phyloP scores from a whole-genome alignment of 2,888 invertebrate genomes.

The Xiphydria camelus region DNA sequence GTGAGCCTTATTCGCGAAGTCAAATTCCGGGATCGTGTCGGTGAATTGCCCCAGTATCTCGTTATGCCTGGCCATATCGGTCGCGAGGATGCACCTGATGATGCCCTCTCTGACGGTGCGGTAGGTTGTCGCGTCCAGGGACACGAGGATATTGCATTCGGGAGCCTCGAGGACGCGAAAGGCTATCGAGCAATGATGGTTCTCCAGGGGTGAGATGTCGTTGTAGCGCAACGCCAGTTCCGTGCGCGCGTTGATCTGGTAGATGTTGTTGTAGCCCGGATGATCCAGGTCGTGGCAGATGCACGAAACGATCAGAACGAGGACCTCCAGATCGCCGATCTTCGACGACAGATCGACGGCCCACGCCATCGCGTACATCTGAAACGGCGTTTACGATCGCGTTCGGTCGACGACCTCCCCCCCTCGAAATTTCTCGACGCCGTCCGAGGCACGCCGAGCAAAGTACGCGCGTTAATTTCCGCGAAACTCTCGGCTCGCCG shows the following conservation, averaged over 20 bases:
- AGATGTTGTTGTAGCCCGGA: conserved; percentile 78
- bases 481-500: no score
- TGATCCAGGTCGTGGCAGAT: conserved; percentile 82
- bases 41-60: conserved; percentile 75
- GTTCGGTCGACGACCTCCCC: not conserved
- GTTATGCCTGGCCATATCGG: conserved; percentile 80
- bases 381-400: conserved; percentile 27
- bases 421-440: no score
- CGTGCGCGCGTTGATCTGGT: conserved; percentile 82
- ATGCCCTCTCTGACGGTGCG: conserved; percentile 75
- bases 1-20: conserved; percentile 70
- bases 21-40: conserved; percentile 68
- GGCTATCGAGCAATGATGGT: conserved; percentile 84
- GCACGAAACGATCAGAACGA: conserved; percentile 76
- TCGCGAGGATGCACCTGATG: conserved; percentile 76
- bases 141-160: conserved; percentile 78
- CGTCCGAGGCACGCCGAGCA: no score
- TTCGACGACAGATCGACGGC: conserved; percentile 71
- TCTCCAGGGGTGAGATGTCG: conserved; percentile 83
- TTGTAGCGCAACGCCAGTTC: conserved; percentile 82
- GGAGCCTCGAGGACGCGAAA: conserved; percentile 79
- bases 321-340: conserved; percentile 75
- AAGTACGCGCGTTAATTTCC: no score
- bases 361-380: conserved; percentile 83
- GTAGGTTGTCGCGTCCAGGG: conserved; percentile 66